Evolutionary conservation across 2,113 vertebrate genomes (phyloP).

Genomic region (Camelus dromedarius): DNA sequence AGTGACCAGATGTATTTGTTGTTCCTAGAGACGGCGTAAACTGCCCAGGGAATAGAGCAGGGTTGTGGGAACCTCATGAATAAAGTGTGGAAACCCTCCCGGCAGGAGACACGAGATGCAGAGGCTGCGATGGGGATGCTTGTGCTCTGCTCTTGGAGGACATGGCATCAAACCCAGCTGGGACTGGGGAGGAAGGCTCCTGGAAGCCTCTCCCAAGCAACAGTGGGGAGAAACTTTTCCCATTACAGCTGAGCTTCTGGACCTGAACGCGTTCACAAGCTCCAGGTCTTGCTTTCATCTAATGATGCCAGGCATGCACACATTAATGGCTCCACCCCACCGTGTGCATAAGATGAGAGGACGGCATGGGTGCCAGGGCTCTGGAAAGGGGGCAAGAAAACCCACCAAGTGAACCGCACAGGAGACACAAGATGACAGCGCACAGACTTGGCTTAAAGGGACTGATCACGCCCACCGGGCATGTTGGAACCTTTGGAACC

Average conservation of each 20-base stretch:
- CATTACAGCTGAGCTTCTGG: not conserved
- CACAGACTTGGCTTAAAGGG: not conserved
- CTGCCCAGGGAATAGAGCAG: constrained; percentile 37
- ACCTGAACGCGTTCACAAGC: not conserved
- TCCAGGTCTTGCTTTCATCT: not conserved
- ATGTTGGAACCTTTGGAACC: not conserved
- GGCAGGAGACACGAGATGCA: not conserved
- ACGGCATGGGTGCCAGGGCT: fast-evolving
- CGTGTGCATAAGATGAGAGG: not conserved
- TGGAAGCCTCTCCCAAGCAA: not conserved
- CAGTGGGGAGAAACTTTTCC: not conserved
- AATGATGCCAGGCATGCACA: not conserved
- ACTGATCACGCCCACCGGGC: not conserved
- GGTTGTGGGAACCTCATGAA: constrained; percentile 49
- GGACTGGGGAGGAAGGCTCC: not conserved
- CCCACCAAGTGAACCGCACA: not conserved
- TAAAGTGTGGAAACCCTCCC: not conserved
- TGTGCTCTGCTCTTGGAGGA: not conserved
- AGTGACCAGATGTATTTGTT: not conserved
- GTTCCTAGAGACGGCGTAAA: constrained; percentile 38
- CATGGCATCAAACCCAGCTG: not conserved
- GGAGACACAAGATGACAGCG: not conserved
- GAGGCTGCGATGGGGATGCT: not conserved
- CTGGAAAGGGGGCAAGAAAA: not conserved
- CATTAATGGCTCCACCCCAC: not conserved